Evolutionary conservation across 2,113 vertebrate genomes (phyloP).

Genomic region (Pycnonotus jocosus): DNA sequence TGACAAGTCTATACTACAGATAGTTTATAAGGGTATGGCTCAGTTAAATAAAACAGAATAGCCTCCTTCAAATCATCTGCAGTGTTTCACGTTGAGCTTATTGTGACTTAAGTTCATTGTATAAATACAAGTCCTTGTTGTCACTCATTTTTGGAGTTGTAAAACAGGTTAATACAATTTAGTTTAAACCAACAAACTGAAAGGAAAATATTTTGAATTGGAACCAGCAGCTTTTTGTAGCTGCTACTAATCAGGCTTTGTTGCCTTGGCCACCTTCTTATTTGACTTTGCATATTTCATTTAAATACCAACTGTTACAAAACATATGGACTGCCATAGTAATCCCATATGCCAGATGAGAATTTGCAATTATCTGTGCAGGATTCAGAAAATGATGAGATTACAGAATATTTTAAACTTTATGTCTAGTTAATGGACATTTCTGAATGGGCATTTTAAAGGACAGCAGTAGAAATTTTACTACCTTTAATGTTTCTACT

Average conservation of each 20-base stretch:
- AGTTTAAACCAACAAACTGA: neutral
- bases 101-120: neutral
- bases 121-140: neutral
- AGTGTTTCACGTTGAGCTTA: neutral
- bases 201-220: conserved; percentile 15
- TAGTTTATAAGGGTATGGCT: neutral
- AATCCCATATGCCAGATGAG: conserved; percentile 43
- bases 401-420: neutral
- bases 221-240: conserved; percentile 1
- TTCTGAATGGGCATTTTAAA: neutral
- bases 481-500: neutral
- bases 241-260: conserved; percentile 44
- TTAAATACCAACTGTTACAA: conserved; percentile 62
- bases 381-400: conserved; percentile 28
- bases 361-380: conserved; percentile 38
- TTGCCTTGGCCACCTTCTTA: conserved; percentile 36
- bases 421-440: neutral
- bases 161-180: neutral
- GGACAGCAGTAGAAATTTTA: neutral
- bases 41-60: neutral
- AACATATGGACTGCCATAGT: conserved; percentile 58
- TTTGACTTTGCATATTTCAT: conserved; percentile 60
- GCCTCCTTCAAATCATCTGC: neutral
- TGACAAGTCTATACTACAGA: neutral
- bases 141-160: neutral